Conservation (phyloP, 2,888 invertebrate species). For the Geophilus truncorum region DNA sequence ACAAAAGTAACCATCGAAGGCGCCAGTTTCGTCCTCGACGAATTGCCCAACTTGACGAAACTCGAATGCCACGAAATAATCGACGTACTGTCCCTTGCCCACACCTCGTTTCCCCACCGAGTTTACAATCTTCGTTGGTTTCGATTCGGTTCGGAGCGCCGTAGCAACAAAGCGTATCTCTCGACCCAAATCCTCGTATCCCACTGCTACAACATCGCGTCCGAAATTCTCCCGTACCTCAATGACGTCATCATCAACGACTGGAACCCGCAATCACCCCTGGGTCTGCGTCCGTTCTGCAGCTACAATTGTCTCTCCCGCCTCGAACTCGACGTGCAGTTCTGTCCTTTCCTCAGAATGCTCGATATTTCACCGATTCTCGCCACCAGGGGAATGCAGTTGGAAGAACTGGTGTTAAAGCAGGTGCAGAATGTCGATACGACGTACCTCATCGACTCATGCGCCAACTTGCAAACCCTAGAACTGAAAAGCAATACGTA, state of each 20-base stretch:
- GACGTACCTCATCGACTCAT: not conserved
- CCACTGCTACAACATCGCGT: not conserved
- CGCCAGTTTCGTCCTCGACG: not conserved
- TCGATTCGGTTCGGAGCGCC: not conserved
- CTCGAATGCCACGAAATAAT: not conserved
- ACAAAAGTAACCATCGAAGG: not conserved
- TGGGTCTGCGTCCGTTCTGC: not conserved
- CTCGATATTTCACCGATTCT: not conserved
- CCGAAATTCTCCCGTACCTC: not conserved
- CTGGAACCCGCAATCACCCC: not conserved
- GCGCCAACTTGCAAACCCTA: not conserved
- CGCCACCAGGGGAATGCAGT: not conserved
- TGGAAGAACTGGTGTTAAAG: not conserved
- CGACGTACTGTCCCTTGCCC: not conserved
- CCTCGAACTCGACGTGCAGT: not conserved
- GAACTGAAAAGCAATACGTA: not conserved
- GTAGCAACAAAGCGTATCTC: not conserved
- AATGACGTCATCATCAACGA: not conserved
- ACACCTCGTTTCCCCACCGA: not conserved
- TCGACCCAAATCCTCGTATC: not conserved
- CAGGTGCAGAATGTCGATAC: not conserved
- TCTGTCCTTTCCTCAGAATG: not conserved
- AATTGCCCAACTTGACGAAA: not conserved
- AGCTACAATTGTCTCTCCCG: not conserved
- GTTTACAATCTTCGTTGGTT: not conserved